A percentile compares a stretch with the other conserved stretches of the same genome.
phyloP scores from a whole-genome alignment of 2,113 vertebrate genomes.

The Zosterops pallidus region DNA sequence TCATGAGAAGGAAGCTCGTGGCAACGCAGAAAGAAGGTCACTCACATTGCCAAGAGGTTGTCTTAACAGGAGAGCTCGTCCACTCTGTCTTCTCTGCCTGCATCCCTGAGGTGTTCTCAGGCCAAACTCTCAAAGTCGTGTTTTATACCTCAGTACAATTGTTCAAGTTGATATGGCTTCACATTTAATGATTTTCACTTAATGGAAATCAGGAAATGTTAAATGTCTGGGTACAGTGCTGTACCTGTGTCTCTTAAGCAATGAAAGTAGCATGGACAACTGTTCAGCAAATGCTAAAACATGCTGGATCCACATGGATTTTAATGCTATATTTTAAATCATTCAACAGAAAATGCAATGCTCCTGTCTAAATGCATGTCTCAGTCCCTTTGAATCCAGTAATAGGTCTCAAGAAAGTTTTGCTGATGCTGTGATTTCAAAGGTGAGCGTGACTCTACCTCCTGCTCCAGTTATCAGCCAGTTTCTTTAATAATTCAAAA shows the following conservation, averaged over 20 bases:
- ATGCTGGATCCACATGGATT: not conserved
- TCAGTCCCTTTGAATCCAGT: not conserved
- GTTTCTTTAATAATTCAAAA: constrained; percentile 58
- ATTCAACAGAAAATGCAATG: not conserved
- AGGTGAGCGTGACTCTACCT: not conserved
- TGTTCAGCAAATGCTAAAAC: constrained; percentile 1
- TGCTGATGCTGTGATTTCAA: constrained; percentile 24
- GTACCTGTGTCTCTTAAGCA: not conserved
- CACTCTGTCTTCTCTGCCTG: not conserved
- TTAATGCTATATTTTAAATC: not conserved
- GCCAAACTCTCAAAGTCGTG: not conserved
- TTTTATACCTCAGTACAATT: not conserved
- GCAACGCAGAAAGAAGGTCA: not conserved
- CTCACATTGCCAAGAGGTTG: accelerated
- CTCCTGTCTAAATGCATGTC: not conserved
- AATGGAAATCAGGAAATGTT: not conserved
- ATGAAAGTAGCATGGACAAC: not conserved
- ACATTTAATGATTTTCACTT: not conserved
- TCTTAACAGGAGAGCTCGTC: not conserved
- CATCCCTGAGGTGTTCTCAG: not conserved
- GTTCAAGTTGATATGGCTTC: not conserved
- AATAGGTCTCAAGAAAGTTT: constrained; percentile 27
- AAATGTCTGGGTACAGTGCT: not conserved
- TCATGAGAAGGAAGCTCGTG: not conserved
- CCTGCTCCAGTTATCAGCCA: constrained; percentile 13